Evolutionary conservation across 2,113 vertebrate species (phyloP).

Genomic region (Dasyurus viverrinus): DNA sequence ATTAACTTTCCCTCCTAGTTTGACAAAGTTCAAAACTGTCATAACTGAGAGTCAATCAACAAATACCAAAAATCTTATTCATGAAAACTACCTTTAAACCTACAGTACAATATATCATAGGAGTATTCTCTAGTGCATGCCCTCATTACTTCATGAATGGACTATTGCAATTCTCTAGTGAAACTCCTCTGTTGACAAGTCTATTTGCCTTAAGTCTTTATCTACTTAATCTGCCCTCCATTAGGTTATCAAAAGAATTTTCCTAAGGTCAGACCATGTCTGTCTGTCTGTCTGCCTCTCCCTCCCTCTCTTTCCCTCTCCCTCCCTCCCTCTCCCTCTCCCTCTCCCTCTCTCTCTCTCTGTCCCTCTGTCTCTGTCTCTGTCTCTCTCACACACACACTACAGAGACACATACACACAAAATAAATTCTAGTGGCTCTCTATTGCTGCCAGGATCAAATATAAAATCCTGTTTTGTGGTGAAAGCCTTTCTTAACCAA

Average conservation of each 20-base stretch:
- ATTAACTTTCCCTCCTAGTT: background rate
- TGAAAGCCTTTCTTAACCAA: background rate
- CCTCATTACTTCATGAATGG: background rate
- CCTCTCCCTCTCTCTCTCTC: too few relatives aligned
- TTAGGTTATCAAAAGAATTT: background rate
- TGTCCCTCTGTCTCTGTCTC: too few relatives aligned
- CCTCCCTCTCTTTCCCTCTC: too few relatives aligned
- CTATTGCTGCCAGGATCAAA: background rate
- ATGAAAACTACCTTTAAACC: background rate
- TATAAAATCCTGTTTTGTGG: background rate
- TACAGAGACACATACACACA: background rate
- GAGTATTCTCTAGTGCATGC: background rate
- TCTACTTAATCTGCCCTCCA: background rate
- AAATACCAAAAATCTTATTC: background rate
- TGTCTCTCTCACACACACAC: too few relatives aligned
- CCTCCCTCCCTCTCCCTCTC: too few relatives aligned
- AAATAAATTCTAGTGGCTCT: background rate
- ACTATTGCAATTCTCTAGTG: too few relatives aligned
- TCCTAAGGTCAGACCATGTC: background rate
- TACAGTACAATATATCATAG: background rate
- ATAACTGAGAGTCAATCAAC: background rate
- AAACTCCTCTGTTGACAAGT: background rate
- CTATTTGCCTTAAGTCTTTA: background rate
- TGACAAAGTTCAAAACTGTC: background rate
- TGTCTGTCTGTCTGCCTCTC: background rate